A percentile compares a stretch with the other conserved stretches of the same genome.
phyloP scores from a whole-genome alignment of 2,113 vertebrate genomes.

The Dendropsophus ebraccatus region DNA sequence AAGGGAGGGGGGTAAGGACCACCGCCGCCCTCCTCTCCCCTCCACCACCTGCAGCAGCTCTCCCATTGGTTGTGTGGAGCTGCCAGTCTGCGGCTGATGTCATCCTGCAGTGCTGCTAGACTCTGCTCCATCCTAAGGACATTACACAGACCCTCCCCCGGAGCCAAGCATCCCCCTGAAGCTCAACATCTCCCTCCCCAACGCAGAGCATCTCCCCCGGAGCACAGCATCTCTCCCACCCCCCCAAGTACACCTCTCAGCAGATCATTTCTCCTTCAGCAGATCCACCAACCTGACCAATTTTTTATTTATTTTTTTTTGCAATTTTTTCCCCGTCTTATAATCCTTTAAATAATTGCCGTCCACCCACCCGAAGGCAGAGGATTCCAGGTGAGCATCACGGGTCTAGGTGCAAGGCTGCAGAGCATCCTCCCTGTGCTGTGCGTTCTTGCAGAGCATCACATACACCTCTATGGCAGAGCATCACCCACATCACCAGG shows the following conservation, averaged over 20 bases:
- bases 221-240: slow-evolving; percentile 23
- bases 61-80: neutral
- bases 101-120: slow-evolving; percentile 75
- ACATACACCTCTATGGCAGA: neutral
- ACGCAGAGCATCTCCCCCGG: slow-evolving; percentile 23
- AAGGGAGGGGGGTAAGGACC: neutral
- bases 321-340: neutral
- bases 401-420: slow-evolving; percentile 6
- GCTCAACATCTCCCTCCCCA: slow-evolving; percentile 43
- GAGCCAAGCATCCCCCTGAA: slow-evolving; percentile 36
- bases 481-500: neutral
- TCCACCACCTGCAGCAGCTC: slow-evolving; percentile 29
- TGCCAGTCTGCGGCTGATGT: slow-evolving; percentile 70
- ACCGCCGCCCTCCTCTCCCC: slow-evolving; percentile 34
- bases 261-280: slow-evolving; percentile 30
- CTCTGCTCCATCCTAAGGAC: slow-evolving; percentile 54
- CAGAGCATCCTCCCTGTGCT: slow-evolving; percentile 13
- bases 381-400: slow-evolving; percentile 33
- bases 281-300: neutral
- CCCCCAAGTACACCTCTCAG: neutral
- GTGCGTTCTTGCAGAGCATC: slow-evolving; percentile 6
- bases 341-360: neutral
- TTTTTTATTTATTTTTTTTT: neutral
- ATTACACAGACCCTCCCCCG: slow-evolving; percentile 55
- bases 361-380: neutral